Percentiles rank a stretch among this genome's conserved stretches.
phyloP scores from a whole-genome alignment of 2,888 invertebrate species.

The Eremobia ochroleuca region DNA sequence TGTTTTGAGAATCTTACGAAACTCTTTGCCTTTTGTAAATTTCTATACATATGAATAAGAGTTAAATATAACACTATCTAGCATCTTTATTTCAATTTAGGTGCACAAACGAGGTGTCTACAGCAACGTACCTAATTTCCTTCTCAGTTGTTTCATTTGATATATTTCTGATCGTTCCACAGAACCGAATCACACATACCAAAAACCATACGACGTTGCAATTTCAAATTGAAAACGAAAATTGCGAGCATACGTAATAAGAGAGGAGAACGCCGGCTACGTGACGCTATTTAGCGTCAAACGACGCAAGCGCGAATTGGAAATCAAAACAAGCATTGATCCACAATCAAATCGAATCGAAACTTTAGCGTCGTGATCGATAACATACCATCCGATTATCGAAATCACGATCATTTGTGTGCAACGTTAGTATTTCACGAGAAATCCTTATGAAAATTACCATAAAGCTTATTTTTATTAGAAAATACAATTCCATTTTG shows the following conservation, averaged over 20 bases:
- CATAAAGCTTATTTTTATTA: conserved; percentile 66
- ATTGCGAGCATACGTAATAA: conserved; percentile 82
- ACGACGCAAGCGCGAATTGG: conserved; percentile 90
- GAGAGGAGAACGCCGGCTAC: conserved; percentile 82
- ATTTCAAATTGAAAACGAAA: conserved; percentile 84
- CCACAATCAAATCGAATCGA: conserved; percentile 89
- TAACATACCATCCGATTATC: conserved; percentile 88
- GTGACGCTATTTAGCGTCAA: conserved; percentile 90
- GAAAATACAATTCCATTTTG: conserved; percentile 58
- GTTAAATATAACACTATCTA: background rate
- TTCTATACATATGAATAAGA: background rate
- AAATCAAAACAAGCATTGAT: conserved; percentile 90
- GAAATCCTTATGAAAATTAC: conserved; percentile 63
- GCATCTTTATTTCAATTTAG: background rate
- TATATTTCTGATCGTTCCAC: conserved; percentile 34
- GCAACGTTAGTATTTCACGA: conserved; percentile 66
- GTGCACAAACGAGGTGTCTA: background rate
- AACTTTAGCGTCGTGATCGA: conserved; percentile 89
- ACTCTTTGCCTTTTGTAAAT: conserved; percentile 10
- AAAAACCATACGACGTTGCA: conserved; percentile 72
- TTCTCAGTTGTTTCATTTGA: background rate
- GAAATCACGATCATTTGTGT: conserved; percentile 88
- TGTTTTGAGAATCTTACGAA: conserved; percentile 23
- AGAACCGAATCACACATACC: conserved; percentile 56
- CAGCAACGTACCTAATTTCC: background rate